phyloP scores from a whole-genome alignment of 1,140 invertebrate genomes.

The Macrotrachela quadricornifera region DNA sequence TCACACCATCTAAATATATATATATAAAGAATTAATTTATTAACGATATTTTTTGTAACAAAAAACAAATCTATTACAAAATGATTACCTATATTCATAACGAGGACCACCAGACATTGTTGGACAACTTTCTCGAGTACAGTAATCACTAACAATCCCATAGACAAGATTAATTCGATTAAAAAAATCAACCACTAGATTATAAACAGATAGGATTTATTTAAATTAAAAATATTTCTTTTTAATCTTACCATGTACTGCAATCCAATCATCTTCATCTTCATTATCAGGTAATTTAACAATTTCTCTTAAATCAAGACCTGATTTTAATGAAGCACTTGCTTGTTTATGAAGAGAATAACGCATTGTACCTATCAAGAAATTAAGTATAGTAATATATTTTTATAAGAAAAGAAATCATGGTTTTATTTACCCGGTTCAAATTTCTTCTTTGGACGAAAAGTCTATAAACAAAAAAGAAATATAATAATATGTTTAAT shows the following conservation, averaged over 20 bases:
- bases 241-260: conserved; percentile 55
- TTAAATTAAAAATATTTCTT: not conserved
- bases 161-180: conserved; percentile 75
- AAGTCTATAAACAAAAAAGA: conserved; percentile 40
- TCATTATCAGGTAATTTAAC: conserved; percentile 65
- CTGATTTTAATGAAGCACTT: conserved; percentile 74
- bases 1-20: conserved; percentile 48
- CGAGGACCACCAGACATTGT: conserved; percentile 62
- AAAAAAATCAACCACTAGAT: conserved; percentile 75
- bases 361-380: conserved; percentile 56
- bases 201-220: not conserved
- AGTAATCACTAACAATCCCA: conserved; percentile 65
- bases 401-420: no score
- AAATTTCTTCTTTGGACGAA: conserved; percentile 70
- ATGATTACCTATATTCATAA: no score
- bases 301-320: conserved; percentile 61
- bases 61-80: no score
- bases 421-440: conserved; percentile 41
- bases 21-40: not conserved
- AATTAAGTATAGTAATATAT: no score
- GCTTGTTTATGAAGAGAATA: conserved; percentile 81
- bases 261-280: conserved; percentile 76
- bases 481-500: not conserved
- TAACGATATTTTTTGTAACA: no score
- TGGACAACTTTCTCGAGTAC: conserved; percentile 60